A percentile compares a stretch with the other conserved stretches of the same genome.
These are phyloP conservation scores for Platerodrilus igneus DNA, from an alignment of 2,888 invertebrate genomes.

Conservation along the genomic window DNA sequence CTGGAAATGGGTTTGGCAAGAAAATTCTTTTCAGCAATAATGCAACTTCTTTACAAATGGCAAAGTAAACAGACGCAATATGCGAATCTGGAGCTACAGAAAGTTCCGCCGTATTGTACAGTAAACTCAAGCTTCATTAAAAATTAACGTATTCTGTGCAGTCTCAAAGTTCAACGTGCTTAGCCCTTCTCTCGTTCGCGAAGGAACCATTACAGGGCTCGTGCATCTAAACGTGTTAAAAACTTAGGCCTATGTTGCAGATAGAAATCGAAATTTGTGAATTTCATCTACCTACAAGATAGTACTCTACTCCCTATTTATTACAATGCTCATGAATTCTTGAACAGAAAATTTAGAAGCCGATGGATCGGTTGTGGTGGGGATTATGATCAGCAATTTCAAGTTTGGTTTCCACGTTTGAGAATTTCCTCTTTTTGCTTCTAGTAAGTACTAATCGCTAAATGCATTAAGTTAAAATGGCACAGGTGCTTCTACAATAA, in stretches of 20 bases:
- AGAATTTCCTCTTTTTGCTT: too few relatives aligned
- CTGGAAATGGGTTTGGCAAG: conserved; percentile 1
- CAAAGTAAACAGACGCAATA: background rate
- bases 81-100: conserved; percentile 1
- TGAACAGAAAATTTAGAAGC: conserved; percentile 1
- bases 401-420: background rate
- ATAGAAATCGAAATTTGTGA: too few relatives aligned
- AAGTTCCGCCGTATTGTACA: background rate
- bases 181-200: background rate
- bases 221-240: background rate
- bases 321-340: conserved; percentile 1
- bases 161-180: too few relatives aligned
- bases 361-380: conserved; percentile 2
- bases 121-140: background rate
- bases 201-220: background rate
- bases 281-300: conserved; percentile 3
- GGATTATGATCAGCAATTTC: conserved; percentile 2
- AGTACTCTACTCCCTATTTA: background rate
- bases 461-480: too few relatives aligned
- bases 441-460: too few relatives aligned
- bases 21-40: background rate
- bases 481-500: too few relatives aligned
- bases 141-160: too few relatives aligned
- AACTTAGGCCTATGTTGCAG: too few relatives aligned
- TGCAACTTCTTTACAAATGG: background rate